Evolutionary conservation across 2,113 vertebrate genomes (phyloP), one percentile per base, ranked within the genome.

Genomic region (Uropsilus gracilis): DNA sequence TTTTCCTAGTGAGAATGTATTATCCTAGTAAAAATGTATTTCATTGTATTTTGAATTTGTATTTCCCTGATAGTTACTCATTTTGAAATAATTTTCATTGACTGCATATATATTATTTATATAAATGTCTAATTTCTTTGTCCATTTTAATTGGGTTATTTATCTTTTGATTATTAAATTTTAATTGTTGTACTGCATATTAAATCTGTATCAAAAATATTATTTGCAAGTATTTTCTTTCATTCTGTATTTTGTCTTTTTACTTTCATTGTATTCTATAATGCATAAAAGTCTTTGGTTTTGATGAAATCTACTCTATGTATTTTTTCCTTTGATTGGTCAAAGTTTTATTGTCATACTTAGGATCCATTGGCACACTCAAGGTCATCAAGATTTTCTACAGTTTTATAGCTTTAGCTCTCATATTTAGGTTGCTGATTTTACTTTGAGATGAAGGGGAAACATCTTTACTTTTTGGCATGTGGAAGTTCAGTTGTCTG

Each of bases 1-100:
- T n/a, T 10, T 53, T 34, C 13, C 42, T 88, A 77, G 14, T 37
- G n/a, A 7, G 1, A 82, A 1, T 93, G 46, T n/a, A n/a, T n/a
- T n/a, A n/a, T n/a, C n/a, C n/a, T n/a, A n/a, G n/a, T n/a, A n/a
- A 88, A 85, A 55, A 57, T 18, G 72, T n/a, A 87, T 16, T 14
- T 68, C 46, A 71, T 75, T 80, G 8, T 61, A 28, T 37, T 87
- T 94, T 87, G 75, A 77, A 72, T 88, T 91, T 89, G 22, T 20
- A 66, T 84, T 93, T 78, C 30, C 32, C 22, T 86, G 34, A 61
- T 77, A 39, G 85, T 37, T 81, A 46, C 72, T 68, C 34, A 66
- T 61, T 3, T 34, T 71, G 2, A 55, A 30, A 2, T 30, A 85
- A 24, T 91, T 76, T 85, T 81, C 59, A 55, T 81, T n/a, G 34